Evolutionary conservation across 1,140 invertebrate species (phyloP), one percentile per base, ranked within the genome.

Genomic region (Caenorhabditis briggsae): DNA sequence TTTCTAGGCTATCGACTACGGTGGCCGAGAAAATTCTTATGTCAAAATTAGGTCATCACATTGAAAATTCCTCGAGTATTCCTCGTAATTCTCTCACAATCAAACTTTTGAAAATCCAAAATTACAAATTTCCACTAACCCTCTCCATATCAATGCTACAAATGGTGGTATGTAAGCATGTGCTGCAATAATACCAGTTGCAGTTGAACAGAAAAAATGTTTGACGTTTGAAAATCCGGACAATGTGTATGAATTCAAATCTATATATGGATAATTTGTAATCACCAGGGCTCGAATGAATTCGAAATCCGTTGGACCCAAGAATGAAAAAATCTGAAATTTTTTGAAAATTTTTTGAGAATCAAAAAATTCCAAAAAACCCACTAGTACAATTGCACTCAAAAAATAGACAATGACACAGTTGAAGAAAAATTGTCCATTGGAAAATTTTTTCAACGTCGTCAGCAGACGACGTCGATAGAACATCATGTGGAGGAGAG

Each of bases 161-260:
- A 78, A 53, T 20, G 46, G 46, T 3, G 64, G 64, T 18, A 70
- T 43, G 18, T 70, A 70, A 3, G 64, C 64, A 41, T 70, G 64
- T 5, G 14, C 41, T 23, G 70, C 46, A n/a, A 78, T 50, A 3
- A 78, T 78, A 8, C 18, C 70, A 20, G 70, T 78, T 2, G 70
- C 70, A 20, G 70, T 78, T 50, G 70, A 78, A n/a, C 70, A 78
- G 41, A 70, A 46, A 46, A 70, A 43, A n/a, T 78, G 43, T 50
- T 48, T 78, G 18, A 78, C 43, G 11, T 78, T 41, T 23, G 70
- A 78, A 33, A 78, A 78, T 11, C 70, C 70, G 70, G 46, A 78
- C 50, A 78, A 23, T n/a, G 46, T 78, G 46, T 78, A 78, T n/a
- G 8, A 18, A 46, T 78, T 6, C 16, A 50, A 23, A 14, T 78